Conservation (phyloP, 1,140 invertebrate species). For the Cydia splendana region DNA sequence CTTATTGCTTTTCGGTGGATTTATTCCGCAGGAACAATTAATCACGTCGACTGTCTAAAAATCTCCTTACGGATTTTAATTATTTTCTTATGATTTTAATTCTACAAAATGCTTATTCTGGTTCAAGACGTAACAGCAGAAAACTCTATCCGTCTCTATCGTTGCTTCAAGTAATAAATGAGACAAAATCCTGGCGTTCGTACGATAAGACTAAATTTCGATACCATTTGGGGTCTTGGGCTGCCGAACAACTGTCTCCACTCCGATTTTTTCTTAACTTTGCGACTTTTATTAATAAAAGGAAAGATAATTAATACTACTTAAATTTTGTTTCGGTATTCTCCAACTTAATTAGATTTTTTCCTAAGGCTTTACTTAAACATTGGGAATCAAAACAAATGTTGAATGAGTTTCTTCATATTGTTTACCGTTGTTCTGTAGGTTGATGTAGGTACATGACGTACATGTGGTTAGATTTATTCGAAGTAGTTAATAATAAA, state of each 20-base stretch:
- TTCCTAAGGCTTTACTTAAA: constrained; percentile 33
- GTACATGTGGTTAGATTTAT: too few relatives aligned
- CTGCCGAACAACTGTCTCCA: constrained; percentile 76
- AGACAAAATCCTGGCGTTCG: neutral
- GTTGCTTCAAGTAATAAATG: neutral
- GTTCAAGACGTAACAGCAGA: constrained; percentile 32
- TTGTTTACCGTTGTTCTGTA: neutral
- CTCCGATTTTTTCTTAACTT: constrained; percentile 67
- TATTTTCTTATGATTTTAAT: constrained; percentile 81
- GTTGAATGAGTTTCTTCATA: neutral
- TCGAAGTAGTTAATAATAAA: too few relatives aligned
- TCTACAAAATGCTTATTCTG: constrained; percentile 28
- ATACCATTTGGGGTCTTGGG: constrained; percentile 54
- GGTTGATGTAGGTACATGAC: neutral
- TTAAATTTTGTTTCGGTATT: constrained; percentile 77
- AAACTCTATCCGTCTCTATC: constrained; percentile 1
- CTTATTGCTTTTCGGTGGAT: constrained; percentile 72
- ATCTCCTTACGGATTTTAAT: constrained; percentile 78
- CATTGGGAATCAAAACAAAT: constrained; percentile 24
- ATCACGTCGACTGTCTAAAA: constrained; percentile 77
- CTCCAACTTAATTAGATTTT: constrained; percentile 66
- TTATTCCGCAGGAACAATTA: constrained; percentile 73
- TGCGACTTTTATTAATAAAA: constrained; percentile 76
- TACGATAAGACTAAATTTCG: neutral
- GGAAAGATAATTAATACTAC: constrained; percentile 78